Conservation (phyloP, 2,113 vertebrate species). For the Xenopus borealis region DNA sequence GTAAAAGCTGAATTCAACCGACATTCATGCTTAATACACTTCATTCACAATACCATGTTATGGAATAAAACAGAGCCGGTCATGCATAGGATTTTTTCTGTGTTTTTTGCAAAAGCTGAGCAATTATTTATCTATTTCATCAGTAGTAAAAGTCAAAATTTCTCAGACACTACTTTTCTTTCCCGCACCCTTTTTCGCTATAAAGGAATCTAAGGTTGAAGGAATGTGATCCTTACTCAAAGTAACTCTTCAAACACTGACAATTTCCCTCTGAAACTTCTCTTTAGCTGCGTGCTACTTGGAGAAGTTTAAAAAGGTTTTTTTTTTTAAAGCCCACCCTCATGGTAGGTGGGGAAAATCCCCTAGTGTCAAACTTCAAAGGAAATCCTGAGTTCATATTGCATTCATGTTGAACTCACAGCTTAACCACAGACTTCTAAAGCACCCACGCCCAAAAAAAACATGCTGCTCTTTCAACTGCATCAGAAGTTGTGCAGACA, state of each 20-base stretch:
- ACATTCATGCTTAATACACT: too few species aligned
- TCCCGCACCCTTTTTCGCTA: neutral
- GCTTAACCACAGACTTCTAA: slow-evolving; percentile 52
- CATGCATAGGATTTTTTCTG: too few species aligned
- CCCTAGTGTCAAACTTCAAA: slow-evolving; percentile 69
- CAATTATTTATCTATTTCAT: neutral
- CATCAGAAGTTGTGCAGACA: neutral
- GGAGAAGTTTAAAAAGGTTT: slow-evolving; percentile 52
- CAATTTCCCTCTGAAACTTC: slow-evolving; percentile 44
- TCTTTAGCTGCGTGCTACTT: slow-evolving; percentile 36
- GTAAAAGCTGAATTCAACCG: too few species aligned
- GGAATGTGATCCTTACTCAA: slow-evolving; percentile 19
- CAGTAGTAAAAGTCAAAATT: neutral
- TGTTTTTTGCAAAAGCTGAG: too few species aligned
- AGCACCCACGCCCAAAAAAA: slow-evolving; percentile 53
- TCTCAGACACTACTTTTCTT: slow-evolving; percentile 19
- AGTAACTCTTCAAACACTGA: slow-evolving; percentile 9
- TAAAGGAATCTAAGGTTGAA: slow-evolving; percentile 15
- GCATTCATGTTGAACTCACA: slow-evolving; percentile 55
- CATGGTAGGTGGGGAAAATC: slow-evolving; percentile 65
- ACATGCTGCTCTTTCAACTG: slow-evolving; percentile 19
- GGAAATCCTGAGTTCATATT: slow-evolving; percentile 59
- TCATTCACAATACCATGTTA: too few species aligned
- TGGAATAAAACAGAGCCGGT: too few species aligned
- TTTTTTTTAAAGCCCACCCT: slow-evolving; percentile 25